Evolutionary conservation across 2,113 vertebrate genomes (phyloP).

Genomic region (Xyliphius kryptos): DNA sequence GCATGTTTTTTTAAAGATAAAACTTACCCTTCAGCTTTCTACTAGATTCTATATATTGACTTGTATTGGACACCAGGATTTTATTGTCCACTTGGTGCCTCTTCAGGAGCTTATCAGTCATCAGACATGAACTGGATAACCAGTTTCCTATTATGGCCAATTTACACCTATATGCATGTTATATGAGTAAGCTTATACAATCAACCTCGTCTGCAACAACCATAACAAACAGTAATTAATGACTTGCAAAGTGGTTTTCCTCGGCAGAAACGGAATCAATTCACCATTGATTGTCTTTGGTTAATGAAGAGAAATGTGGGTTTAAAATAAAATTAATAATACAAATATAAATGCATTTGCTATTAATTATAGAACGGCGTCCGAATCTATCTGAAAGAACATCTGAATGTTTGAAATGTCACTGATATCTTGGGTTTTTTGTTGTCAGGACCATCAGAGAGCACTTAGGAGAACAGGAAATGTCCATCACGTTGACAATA

Average conservation of each 20-base stretch:
- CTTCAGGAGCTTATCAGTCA: constrained; percentile 15
- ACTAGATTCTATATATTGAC: too few relatives aligned
- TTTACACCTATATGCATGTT: constrained; percentile 1
- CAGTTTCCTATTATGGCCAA: constrained; percentile 6
- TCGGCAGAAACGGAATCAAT: constrained; percentile 26
- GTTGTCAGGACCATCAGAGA: constrained; percentile 81
- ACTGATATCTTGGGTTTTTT: constrained; percentile 19
- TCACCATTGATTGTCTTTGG: constrained; percentile 30
- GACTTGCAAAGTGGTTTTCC: constrained; percentile 25
- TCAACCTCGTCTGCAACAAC: constrained; percentile 23
- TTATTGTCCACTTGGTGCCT: not conserved
- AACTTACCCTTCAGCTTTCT: too few relatives aligned
- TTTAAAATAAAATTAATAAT: constrained; percentile 29
- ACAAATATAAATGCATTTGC: constrained; percentile 20
- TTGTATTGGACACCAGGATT: not conserved
- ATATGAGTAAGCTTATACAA: constrained; percentile 5
- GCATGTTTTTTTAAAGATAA: too few relatives aligned
- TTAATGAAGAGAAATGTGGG: constrained; percentile 35
- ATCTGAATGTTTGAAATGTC: too few relatives aligned
- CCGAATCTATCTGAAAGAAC: too few relatives aligned
- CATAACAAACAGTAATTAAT: constrained; percentile 34
- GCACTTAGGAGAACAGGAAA: constrained; percentile 94
- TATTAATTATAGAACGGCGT: too few relatives aligned
- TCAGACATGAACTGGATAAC: constrained; percentile 13
- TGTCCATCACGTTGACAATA: constrained; percentile 91